These are phyloP conservation scores for Lamellibrachia columna DNA, from an alignment of 2,888 invertebrate species.

Conservation along the genomic window DNA sequence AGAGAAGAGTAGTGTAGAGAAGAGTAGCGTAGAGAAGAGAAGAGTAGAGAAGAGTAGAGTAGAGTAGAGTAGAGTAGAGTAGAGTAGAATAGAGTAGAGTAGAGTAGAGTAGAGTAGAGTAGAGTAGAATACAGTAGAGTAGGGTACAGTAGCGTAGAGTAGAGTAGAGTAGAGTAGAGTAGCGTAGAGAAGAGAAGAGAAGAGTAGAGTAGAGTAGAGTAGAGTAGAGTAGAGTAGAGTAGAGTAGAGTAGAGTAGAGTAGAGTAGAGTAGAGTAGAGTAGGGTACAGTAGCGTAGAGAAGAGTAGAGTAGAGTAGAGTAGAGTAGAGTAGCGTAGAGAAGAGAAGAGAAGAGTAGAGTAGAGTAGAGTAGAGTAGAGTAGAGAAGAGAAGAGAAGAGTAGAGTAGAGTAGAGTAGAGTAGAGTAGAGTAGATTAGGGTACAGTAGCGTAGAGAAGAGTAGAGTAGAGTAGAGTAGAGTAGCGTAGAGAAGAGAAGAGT, in stretches of 20 bases:
- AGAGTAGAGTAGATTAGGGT: slow-evolving; percentile 16
- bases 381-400: slow-evolving; percentile 8
- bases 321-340: too few relatives aligned
- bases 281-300: slow-evolving; percentile 27
- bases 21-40: too few relatives aligned
- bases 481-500: background rate
- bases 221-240: slow-evolving; percentile 26
- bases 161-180: too few relatives aligned
- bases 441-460: too few relatives aligned
- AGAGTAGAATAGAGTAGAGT: slow-evolving; percentile 29
- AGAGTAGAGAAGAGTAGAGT: slow-evolving; percentile 17
- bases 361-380: slow-evolving; percentile 19
- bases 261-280: slow-evolving; percentile 27
- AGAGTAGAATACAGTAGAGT: too few relatives aligned
- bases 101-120: slow-evolving; percentile 29
- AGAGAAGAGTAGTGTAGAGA: slow-evolving; percentile 1
- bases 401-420: slow-evolving; percentile 19
- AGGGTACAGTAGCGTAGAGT: too few relatives aligned
- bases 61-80: slow-evolving; percentile 22
- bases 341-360: slow-evolving; percentile 18
- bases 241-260: slow-evolving; percentile 13
- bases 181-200: too few relatives aligned
- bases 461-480: too few relatives aligned
- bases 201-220: slow-evolving; percentile 28
- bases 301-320: too few relatives aligned